Conservation (phyloP, 2,888 invertebrate genomes). For the Phalangium opilio region DNA sequence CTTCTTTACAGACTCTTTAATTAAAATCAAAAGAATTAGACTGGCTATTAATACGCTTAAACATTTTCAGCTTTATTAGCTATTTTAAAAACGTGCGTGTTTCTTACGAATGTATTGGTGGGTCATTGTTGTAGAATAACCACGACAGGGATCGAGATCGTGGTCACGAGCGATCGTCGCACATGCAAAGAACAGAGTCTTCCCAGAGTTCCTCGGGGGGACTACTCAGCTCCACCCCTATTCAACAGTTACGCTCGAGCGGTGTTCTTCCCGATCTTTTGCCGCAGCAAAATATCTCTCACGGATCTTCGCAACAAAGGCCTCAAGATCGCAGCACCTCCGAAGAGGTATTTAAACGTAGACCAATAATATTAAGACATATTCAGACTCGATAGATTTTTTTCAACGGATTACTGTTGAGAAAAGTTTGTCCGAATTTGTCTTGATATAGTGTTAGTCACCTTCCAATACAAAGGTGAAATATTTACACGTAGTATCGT, state of each 20-base stretch:
- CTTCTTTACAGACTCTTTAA: too few relatives aligned
- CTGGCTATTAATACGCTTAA: too few relatives aligned
- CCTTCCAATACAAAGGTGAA: neutral
- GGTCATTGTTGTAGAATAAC: too few relatives aligned
- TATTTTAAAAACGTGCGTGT: too few relatives aligned
- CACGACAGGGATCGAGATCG: too few relatives aligned
- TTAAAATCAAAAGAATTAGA: too few relatives aligned
- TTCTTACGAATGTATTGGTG: too few relatives aligned
- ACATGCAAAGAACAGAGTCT: neutral
- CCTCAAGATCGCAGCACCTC: slow-evolving; percentile 75
- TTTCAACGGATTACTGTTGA: neutral
- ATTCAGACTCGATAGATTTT: neutral
- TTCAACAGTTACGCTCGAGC: slow-evolving; percentile 47
- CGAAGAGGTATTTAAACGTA: slow-evolving; percentile 94
- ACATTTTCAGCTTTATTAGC: too few relatives aligned
- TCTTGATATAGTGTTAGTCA: neutral
- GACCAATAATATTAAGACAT: too few relatives aligned
- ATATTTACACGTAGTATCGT: neutral
- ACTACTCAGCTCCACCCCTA: too few relatives aligned
- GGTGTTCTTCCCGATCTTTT: slow-evolving; percentile 88
- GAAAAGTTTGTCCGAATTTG: neutral
- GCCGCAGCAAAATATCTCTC: slow-evolving; percentile 39
- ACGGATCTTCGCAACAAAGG: slow-evolving; percentile 22
- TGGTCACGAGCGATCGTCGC: neutral
- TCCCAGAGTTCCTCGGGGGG: neutral